A percentile compares a stretch with the other conserved stretches of the same genome.
Conservation (phyloP, 2,797 vertebrate species). For the Pseudochaenichthys georgianus region DNA sequence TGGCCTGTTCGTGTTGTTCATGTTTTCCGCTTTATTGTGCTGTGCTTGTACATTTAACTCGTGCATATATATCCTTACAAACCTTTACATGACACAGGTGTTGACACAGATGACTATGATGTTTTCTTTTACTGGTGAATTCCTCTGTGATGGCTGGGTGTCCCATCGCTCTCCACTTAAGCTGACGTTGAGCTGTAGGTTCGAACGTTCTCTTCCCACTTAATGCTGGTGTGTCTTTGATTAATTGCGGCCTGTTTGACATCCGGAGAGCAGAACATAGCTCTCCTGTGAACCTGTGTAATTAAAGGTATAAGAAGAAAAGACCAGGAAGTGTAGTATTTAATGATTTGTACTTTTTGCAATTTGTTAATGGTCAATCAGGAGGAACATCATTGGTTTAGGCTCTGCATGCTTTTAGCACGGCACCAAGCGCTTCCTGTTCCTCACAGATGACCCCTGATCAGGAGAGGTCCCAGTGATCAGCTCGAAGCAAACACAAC, state of each 20-base stretch:
- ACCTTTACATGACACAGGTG: not conserved
- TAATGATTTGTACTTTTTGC: not conserved
- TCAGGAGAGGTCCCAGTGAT: no score
- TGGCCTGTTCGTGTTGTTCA: no score
- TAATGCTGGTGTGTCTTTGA: slow-evolving; percentile 8
- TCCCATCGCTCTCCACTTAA: not conserved
- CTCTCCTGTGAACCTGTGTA: slow-evolving; percentile 7
- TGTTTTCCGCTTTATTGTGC: no score
- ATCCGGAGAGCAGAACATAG: slow-evolving; percentile 18
- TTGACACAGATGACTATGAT: no score
- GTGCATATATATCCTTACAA: no score
- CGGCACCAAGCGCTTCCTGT: not conserved
- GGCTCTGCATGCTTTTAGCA: not conserved
- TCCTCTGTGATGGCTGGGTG: not conserved
- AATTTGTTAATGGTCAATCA: not conserved
- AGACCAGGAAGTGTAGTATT: not conserved
- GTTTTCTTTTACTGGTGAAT: not conserved
- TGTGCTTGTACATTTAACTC: no score
- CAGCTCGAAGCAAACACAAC: no score
- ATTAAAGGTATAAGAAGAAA: slow-evolving; percentile 14
- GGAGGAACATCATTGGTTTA: not conserved
- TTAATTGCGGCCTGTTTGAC: slow-evolving; percentile 24
- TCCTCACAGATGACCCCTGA: no score
- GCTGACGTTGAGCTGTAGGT: slow-evolving; percentile 8
- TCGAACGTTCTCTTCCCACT: not conserved